phyloP scores from a whole-genome alignment of 1,140 invertebrate genomes.

The Calosoma granatense region DNA sequence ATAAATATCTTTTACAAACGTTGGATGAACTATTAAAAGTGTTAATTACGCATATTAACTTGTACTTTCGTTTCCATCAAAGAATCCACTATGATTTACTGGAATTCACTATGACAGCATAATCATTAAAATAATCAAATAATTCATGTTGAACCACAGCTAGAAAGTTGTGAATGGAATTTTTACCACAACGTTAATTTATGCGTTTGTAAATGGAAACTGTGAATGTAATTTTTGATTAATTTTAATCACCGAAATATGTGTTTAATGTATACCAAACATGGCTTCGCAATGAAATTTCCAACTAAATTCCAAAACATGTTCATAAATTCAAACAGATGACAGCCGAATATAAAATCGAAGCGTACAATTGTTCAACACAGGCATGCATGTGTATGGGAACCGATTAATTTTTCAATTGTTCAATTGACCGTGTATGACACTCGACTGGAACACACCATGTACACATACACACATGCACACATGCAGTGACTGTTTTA shows the following conservation, averaged over 20 bases:
- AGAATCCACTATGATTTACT: no score
- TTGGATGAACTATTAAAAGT: not conserved
- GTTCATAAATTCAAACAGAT: not conserved
- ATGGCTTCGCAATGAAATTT: not conserved
- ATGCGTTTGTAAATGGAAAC: no score
- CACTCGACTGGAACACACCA: not conserved
- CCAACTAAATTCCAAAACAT: not conserved
- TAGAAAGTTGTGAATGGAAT: no score
- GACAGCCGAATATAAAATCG: not conserved
- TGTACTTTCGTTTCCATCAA: no score
- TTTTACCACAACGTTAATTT: no score
- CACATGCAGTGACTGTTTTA: not conserved
- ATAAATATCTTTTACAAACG: not conserved
- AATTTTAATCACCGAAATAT: no score
- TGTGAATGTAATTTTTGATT: no score
- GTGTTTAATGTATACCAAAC: no score
- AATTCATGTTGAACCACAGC: no score
- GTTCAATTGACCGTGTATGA: conserved; percentile 5
- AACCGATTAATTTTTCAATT: conserved; percentile 8
- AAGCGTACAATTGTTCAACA: conserved; percentile 1
- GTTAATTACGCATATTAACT: not conserved
- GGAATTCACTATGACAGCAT: no score
- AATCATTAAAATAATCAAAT: no score
- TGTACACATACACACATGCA: not conserved
- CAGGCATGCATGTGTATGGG: no score